Evolutionary conservation across 1,140 invertebrate genomes (phyloP).

Genomic region (Cherax quadricarinatus): DNA sequence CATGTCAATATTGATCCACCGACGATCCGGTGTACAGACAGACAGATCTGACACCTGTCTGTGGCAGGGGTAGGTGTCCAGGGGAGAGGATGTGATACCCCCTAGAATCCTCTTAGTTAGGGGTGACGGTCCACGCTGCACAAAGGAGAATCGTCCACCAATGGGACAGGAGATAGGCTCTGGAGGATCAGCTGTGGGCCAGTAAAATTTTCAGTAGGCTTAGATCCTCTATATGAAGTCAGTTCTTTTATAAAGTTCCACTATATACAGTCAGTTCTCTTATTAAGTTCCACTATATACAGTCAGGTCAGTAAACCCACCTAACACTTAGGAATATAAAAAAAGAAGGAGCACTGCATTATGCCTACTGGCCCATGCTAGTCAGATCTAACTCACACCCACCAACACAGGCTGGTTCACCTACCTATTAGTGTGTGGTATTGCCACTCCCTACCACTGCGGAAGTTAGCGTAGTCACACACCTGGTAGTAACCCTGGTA

Average conservation of each 20-base stretch:
- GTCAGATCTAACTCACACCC: too few species aligned
- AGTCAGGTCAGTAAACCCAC: not conserved
- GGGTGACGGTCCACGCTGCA: conserved; percentile 89
- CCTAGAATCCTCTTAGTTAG: conserved; percentile 82
- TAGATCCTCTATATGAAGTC: not conserved
- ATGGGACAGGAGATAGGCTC: conserved; percentile 82
- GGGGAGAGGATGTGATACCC: conserved; percentile 80
- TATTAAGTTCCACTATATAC: too few species aligned
- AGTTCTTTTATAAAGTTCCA: not conserved
- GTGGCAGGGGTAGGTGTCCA: conserved; percentile 79
- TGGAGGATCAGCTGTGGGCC: conserved; percentile 87
- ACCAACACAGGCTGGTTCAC: not conserved
- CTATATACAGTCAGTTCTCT: too few species aligned
- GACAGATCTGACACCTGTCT: conserved; percentile 78
- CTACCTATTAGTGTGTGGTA: conserved; percentile 89
- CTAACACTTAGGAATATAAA: too few species aligned
- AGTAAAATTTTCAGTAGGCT: not conserved
- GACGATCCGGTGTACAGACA: conserved; percentile 78
- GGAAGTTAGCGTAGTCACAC: conserved; percentile 95
- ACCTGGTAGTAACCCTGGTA: conserved; percentile 93
- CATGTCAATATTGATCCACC: conserved; percentile 80
- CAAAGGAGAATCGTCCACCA: conserved; percentile 85
- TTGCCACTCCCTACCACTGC: conserved; percentile 89
- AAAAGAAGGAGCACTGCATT: too few species aligned
- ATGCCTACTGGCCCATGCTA: too few species aligned